phyloP scores from a whole-genome alignment of 2,888 invertebrate genomes.

The Cosmia pyralina region DNA sequence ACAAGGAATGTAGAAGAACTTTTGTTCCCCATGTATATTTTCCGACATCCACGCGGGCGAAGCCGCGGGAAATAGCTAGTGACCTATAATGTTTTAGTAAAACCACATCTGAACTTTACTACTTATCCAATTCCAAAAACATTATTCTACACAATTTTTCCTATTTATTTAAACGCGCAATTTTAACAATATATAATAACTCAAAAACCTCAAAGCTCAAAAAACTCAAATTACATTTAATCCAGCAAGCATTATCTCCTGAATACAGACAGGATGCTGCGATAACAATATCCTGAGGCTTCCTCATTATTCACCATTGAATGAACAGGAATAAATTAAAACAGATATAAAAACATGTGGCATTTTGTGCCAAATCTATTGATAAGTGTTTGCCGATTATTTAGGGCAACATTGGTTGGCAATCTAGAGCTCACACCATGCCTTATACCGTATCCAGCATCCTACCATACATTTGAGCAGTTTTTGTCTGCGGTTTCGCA shows the following conservation, averaged over 20 bases:
- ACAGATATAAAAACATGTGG: not conserved
- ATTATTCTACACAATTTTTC: too few relatives aligned
- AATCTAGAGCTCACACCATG: not conserved
- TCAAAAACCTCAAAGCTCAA: not conserved
- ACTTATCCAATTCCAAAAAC: not conserved
- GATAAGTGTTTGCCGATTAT: not conserved
- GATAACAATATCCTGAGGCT: conserved; percentile 8
- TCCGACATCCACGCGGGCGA: too few relatives aligned
- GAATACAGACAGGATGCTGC: conserved; percentile 8
- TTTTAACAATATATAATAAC: too few relatives aligned
- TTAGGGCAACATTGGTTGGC: not conserved
- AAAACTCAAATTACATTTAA: not conserved
- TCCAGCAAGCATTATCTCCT: conserved; percentile 1
- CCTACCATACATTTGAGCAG: not conserved
- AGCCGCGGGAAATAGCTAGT: too few relatives aligned
- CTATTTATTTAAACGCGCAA: not conserved
- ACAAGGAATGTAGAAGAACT: too few relatives aligned
- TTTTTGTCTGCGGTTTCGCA: not conserved
- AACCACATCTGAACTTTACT: not conserved
- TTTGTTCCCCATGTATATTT: too few relatives aligned
- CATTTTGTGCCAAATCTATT: not conserved
- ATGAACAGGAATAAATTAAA: not conserved
- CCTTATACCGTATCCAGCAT: not conserved
- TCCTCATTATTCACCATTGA: not conserved
- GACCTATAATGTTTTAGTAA: not conserved